Conservation (phyloP, 2,888 invertebrate species). For the Lordiphosa fenestrarum region DNA sequence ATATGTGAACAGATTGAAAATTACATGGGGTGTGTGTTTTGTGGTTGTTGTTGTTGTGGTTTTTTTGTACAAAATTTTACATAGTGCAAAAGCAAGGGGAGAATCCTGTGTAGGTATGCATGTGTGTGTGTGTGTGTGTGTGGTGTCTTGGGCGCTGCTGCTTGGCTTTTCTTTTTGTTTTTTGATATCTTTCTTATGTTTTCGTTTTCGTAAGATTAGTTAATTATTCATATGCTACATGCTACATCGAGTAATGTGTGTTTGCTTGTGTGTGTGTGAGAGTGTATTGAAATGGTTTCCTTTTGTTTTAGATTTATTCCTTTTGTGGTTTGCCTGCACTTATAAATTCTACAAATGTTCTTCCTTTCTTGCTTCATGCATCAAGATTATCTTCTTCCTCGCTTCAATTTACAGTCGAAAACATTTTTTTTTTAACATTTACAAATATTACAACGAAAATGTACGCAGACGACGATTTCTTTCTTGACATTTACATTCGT, state of each 20-base stretch:
- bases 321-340: conserved; percentile 32
- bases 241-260: conserved; percentile 56
- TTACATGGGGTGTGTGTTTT: conserved; percentile 42
- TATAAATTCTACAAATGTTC: conserved; percentile 22
- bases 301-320: conserved; percentile 11
- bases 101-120: conserved; percentile 19
- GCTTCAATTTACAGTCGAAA: conserved; percentile 42
- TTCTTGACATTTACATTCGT: conserved; percentile 27
- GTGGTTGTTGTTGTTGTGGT: conserved; percentile 44
- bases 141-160: conserved; percentile 19
- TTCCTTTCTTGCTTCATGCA: conserved; percentile 9
- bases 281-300: conserved; percentile 56
- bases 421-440: conserved; percentile 24
- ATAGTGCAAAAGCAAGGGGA: conserved; percentile 71
- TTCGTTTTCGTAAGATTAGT: conserved; percentile 24
- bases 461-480: conserved; percentile 29
- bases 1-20: conserved; percentile 54
- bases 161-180: conserved; percentile 10
- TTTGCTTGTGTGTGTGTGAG: conserved; percentile 18
- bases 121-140: conserved; percentile 11
- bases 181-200: conserved; percentile 12
- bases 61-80: conserved; percentile 68
- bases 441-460: conserved; percentile 43
- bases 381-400: conserved; percentile 8
- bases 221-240: conserved; percentile 54